A percentile compares a stretch with the other conserved stretches of the same genome.
phyloP scores from a whole-genome alignment of 2,797 vertebrate species.

The Galago senegalensis region DNA sequence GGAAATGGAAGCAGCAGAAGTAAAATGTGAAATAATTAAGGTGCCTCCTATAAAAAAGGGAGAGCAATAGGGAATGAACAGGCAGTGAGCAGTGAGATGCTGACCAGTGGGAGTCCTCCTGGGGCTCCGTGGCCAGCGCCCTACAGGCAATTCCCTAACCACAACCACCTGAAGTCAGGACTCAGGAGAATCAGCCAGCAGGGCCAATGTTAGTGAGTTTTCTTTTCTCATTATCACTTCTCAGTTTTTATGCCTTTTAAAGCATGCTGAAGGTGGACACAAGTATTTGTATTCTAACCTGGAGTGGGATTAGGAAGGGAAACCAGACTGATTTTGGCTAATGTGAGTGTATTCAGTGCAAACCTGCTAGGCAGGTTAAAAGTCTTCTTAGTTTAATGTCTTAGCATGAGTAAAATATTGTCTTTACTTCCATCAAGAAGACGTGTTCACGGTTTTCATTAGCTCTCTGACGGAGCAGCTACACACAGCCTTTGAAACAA shows the following conservation, averaged over 20 bases:
- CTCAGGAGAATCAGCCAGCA: not conserved
- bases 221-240: not conserved
- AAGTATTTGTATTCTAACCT: not conserved
- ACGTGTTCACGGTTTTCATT: not conserved
- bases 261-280: not conserved
- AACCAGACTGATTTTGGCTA: not conserved
- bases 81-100: not conserved
- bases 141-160: not conserved
- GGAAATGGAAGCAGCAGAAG: not conserved
- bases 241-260: not conserved
- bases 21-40: not conserved
- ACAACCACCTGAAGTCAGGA: not conserved
- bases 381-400: not conserved
- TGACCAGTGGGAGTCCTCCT: too few species aligned
- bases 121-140: not conserved
- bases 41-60: slow-evolving; percentile 16
- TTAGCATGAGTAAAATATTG: not conserved
- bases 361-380: not conserved
- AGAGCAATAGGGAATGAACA: not conserved
- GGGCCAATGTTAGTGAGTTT: not conserved
- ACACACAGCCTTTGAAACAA: not conserved
- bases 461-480: too few species aligned
- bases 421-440: not conserved
- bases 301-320: not conserved
- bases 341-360: not conserved